Evolutionary conservation across 2,113 vertebrate genomes (phyloP), one percentile per base, ranked within the genome.

Genomic region (Sander vitreus): DNA sequence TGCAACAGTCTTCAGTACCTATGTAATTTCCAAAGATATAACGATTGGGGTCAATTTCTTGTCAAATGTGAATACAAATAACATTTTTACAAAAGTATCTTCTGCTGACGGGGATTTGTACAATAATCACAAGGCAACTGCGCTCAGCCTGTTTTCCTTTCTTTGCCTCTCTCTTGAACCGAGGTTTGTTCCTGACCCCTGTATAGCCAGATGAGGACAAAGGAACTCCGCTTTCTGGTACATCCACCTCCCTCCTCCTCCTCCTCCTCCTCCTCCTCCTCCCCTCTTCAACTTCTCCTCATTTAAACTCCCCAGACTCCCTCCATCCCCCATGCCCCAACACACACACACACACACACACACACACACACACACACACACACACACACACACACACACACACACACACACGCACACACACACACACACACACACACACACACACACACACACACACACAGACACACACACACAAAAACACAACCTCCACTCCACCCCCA

Each of bases 171-270:
- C 59, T 80, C 76, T 48, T 85, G 75, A 82, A 59, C 36, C 21
- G 0, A 48, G 19, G n/a, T 85, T 75, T 54, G 4, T 51, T 72
- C 57, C 77, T 73, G 85, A 91, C 77, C 83, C 47, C 47, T 65
- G 50, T 51, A 16, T 9, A 74, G 72, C 60, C 72, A 80, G 83
- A 86, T 55, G 53, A 76, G 82, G 88, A 93, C 91, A 94, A 93
- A 92, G 87, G 76, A 87, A 50, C 84, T 80, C 79, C 47, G 79
- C 87, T 84, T 80, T 89, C 85, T 71, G 67, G 51, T 78, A 80
- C 68, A 63, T 65, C 73, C 73, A 43, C 36, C 48, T 51, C 85
- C 84, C 71, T 18, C 76, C 51, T 21, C 59, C 83, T 21, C 15
- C 13, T 15, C n/a, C 51, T 21, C 59, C 83, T 21, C 15, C 13